Evolutionary conservation across 2,113 vertebrate genomes (phyloP), one percentile per base, ranked within the genome.

Genomic region (Salvelinus alpinus): DNA sequence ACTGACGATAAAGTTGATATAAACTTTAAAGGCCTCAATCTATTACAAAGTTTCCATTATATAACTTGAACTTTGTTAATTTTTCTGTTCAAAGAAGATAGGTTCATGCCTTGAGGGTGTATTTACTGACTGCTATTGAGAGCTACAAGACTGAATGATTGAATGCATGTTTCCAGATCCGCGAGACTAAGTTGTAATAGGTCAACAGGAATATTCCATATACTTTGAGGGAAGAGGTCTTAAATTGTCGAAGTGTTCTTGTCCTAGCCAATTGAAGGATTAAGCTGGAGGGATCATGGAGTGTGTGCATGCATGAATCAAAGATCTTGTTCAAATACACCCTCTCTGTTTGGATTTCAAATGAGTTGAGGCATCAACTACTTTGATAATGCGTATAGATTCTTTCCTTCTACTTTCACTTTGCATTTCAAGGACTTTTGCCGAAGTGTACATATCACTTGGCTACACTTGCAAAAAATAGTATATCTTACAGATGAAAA

Each of bases 261-360:
- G 93, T 94, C 92, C 88, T 79, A 83, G 80, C 85, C 92, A 90
- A 91, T 85, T 84, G 88, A 88, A 84, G 92, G 90, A 92, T 94
- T 94, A 94, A 87, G 84, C 84, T 70, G 29, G 68, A 2, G 85
- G 92, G 92, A 93, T 94, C 89, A 93, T 83, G 80, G 90, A 85
- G 91, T 93, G 94, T 94, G 94, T 85, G 88, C 86, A 76, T 83
- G 94, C 94, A 94, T 94, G 93, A 91, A 93, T 94, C 91, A 94
- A 90, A 91, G 87, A 1, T 72, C 79, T 78, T 87, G 89, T 87
- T 92, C 91, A 94, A 94, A 94, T 90, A 93, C 76, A 86, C 78
- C 79, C n/a, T 16, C 82, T 77, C 85, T 82, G 78, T 74, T 80
- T 78, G 80, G 88, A 88, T 93, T 93, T 85, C 87, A 89, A 93